phyloP scores from a whole-genome alignment of 1,140 invertebrate species.

The Cepaea nemoralis region DNA sequence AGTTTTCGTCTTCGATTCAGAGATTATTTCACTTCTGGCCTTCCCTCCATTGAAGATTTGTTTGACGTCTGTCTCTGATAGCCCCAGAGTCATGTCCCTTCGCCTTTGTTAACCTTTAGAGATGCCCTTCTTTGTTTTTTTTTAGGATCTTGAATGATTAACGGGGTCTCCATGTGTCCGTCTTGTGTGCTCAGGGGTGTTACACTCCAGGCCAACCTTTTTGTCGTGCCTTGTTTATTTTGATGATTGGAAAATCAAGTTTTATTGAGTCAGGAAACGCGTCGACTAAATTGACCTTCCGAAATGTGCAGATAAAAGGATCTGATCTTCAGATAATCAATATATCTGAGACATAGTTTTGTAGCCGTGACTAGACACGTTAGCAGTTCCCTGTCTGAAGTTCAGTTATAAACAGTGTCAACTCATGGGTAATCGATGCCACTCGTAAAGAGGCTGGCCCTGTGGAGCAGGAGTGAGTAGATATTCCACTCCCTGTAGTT shows the following conservation, averaged over 20 bases:
- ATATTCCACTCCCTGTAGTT: too few species aligned
- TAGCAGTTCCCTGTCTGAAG: too few species aligned
- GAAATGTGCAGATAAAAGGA: background rate
- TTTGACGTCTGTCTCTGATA: conserved; percentile 36
- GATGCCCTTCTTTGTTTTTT: conserved; percentile 30
- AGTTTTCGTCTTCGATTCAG: conserved; percentile 31
- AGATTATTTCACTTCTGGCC: conserved; percentile 19
- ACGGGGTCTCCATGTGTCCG: conserved; percentile 13
- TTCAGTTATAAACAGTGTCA: too few species aligned
- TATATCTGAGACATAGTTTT: too few species aligned
- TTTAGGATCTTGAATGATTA: conserved; percentile 22
- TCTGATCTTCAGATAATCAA: background rate
- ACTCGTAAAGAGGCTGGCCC: too few species aligned
- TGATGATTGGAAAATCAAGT: conserved; percentile 15
- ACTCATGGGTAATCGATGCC: too few species aligned
- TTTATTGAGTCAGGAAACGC: conserved; percentile 5
- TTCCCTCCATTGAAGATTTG: conserved; percentile 27
- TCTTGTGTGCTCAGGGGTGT: conserved; percentile 1
- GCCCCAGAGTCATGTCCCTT: conserved; percentile 32
- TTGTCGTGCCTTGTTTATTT: background rate
- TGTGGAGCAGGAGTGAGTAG: too few species aligned
- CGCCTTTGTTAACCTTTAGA: conserved; percentile 37
- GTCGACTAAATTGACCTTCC: conserved; percentile 1
- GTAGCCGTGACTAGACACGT: too few species aligned
- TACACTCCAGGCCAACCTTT: conserved; percentile 6